Evolutionary conservation across 2,797 vertebrate genomes (phyloP), one percentile per base, ranked within the genome.

Genomic region (Sarcoramphus papa): DNA sequence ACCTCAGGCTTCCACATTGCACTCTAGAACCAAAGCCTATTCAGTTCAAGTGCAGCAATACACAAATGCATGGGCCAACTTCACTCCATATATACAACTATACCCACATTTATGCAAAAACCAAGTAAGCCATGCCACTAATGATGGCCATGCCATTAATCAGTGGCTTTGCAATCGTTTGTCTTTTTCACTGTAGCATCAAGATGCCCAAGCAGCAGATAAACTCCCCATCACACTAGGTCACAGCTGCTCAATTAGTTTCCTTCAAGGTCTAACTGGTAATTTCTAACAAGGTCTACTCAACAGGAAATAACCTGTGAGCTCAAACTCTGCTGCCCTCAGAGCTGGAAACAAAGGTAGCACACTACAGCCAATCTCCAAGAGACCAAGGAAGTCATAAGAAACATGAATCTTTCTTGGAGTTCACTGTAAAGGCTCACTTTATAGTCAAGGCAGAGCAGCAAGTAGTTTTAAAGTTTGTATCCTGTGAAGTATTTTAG

Each of bases 31-130:
- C 4, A 30, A 60, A 65, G 37, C 0, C 0, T 9, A 17, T 51
- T 57, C 20, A 27, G 64, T 47, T 63, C 41, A 69, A 62, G 56
- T 14, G 27, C 62, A 74, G 41, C 35, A 33, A 40, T 6, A n/a
- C 25, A 37, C 15, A 14, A 45, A 43, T 0, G 0, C 31, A 14
- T 3, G 8, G 24, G 31, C 6, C 43, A 59, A 5, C 21, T 21
- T 35, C n/a, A 16, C 7, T 13, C 24, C 35, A 20, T 11, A 3
- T 5, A 60, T 56, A 64, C 50, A 85, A 28, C 14, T 63, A 20
- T 2, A n/a, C 18, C 4, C 10, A 14, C 7, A 24, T 25, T 28
- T 28, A 43, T 41, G 37, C 14, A 37, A 63, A 73, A 35, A 4
- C 4, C 33, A 59, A 41, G 21, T 3, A 33, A 63, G 11, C 31